Conservation (phyloP, 2,113 vertebrate genomes). For the Meleagris gallopavo region DNA sequence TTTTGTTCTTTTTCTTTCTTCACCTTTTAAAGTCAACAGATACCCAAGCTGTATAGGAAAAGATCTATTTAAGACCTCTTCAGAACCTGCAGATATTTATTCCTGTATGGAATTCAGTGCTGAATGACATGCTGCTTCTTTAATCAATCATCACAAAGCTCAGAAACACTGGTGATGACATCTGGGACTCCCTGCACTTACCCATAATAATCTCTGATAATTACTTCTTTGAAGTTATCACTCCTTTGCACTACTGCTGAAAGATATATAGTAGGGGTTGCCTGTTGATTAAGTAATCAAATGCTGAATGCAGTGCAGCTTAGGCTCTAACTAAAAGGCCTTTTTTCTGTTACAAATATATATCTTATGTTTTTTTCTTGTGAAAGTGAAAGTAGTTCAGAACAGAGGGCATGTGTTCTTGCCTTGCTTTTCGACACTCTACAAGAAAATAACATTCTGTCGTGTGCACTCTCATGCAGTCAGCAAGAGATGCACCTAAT, state of each 20-base stretch:
- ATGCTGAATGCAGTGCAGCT: not conserved
- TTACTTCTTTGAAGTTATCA: not conserved
- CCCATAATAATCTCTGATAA: conserved; percentile 2
- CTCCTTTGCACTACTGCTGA: not conserved
- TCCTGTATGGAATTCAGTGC: not conserved
- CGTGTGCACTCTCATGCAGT: not conserved
- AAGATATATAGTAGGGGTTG: not conserved
- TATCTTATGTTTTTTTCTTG: not conserved
- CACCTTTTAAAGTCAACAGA: not conserved
- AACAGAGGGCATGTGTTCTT: not conserved
- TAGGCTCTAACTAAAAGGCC: not conserved
- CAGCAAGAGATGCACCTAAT: not conserved
- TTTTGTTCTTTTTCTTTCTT: not conserved
- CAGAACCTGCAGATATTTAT: not conserved
- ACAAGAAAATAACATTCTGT: not conserved
- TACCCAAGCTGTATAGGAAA: not conserved
- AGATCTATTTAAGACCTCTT: not conserved
- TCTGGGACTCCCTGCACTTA: not conserved
- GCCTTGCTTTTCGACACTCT: not conserved
- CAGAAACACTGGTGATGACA: not conserved
- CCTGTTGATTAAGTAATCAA: not conserved
- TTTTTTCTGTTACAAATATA: not conserved
- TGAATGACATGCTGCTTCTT: not conserved
- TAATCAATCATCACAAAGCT: not conserved
- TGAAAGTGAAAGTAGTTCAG: not conserved